Evolutionary conservation across 2,888 invertebrate genomes (phyloP).

Genomic region (Elmis aenea): DNA sequence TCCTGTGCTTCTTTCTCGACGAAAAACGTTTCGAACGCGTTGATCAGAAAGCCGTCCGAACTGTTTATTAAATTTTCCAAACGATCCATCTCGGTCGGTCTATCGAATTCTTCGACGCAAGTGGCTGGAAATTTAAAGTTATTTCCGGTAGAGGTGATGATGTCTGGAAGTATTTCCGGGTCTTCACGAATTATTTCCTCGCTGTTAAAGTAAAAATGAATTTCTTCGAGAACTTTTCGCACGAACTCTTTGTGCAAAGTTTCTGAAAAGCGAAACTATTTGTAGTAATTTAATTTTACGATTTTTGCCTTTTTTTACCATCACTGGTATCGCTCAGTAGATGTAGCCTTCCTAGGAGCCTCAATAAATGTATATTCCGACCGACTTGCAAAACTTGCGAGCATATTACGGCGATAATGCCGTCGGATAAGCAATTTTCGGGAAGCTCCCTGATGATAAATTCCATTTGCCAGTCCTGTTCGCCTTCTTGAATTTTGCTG

Average conservation of each 20-base stretch:
- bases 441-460: slow-evolving; percentile 24
- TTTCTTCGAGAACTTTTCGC: slow-evolving; percentile 31
- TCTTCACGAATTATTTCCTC: slow-evolving; percentile 8
- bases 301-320: not conserved
- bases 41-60: slow-evolving; percentile 44
- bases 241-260: slow-evolving; percentile 39
- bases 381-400: slow-evolving; percentile 39
- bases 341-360: slow-evolving; percentile 36
- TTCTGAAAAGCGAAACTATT: slow-evolving; percentile 29
- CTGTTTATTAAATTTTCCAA: slow-evolving; percentile 39
- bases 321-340: slow-evolving; percentile 17
- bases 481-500: slow-evolving; percentile 4
- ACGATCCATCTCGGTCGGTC: slow-evolving; percentile 36
- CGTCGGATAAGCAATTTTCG: slow-evolving; percentile 27
- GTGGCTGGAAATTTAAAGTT: slow-evolving; percentile 29
- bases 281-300: not conserved
- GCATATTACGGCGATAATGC: slow-evolving; percentile 35
- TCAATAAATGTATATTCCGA: slow-evolving; percentile 38
- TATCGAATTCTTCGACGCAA: slow-evolving; percentile 30
- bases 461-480: slow-evolving; percentile 13
- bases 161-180: too few species aligned
- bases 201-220: slow-evolving; percentile 25
- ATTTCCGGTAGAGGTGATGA: too few species aligned
- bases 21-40: slow-evolving; percentile 46
- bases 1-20: slow-evolving; percentile 20